A percentile compares a stretch with the other conserved stretches of the same genome.
These are phyloP conservation scores for Apotomis betuletana DNA, from an alignment of 2,888 invertebrate species.

Conservation along the genomic window DNA sequence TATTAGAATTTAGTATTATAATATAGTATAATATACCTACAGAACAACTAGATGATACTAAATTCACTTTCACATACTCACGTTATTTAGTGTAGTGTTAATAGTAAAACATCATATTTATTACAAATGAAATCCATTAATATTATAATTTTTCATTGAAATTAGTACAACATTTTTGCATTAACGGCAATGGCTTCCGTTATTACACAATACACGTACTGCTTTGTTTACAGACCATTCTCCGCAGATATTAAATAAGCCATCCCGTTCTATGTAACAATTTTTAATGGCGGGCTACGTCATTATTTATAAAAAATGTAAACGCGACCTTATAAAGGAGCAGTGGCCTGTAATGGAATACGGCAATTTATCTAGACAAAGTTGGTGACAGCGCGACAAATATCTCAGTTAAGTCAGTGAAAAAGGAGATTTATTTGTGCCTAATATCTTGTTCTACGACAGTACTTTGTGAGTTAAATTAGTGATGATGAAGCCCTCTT, in stretches of 20 bases:
- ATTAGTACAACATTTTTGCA: no score
- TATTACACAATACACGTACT: not conserved
- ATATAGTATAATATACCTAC: no score
- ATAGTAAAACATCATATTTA: no score
- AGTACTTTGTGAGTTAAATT: constrained; percentile 19
- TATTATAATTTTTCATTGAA: no score
- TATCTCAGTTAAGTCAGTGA: constrained; percentile 54
- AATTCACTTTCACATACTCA: no score
- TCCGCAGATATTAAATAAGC: not conserved
- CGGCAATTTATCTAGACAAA: constrained; percentile 61
- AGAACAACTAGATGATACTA: no score
- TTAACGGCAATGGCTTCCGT: not conserved
- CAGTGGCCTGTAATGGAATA: constrained; percentile 56
- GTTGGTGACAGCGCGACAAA: constrained; percentile 58
- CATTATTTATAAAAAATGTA: constrained; percentile 46
- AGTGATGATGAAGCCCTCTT: not conserved
- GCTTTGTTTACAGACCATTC: no score
- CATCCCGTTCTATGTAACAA: not conserved
- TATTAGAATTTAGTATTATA: no score
- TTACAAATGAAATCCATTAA: no score
- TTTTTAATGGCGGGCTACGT: constrained; percentile 2
- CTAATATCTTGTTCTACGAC: constrained; percentile 22
- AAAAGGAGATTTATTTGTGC: constrained; percentile 41
- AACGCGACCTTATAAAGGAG: constrained; percentile 49
- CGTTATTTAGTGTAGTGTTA: no score